phyloP scores from a whole-genome alignment of 2,113 vertebrate genomes.

The Coregonus clupeaformis region DNA sequence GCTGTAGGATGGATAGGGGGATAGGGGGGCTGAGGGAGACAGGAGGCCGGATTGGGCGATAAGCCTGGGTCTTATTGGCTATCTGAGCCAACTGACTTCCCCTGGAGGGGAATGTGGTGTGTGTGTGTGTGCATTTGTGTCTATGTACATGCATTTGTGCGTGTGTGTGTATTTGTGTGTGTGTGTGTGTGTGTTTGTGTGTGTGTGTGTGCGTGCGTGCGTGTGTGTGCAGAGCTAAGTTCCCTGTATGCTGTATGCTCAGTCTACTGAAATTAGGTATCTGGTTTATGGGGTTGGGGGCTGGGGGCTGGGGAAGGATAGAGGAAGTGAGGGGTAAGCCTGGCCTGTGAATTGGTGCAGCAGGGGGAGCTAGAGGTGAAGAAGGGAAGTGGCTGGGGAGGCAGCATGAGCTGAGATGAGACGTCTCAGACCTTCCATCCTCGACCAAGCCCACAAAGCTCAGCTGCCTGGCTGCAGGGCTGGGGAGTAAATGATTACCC shows the following conservation, averaged over 20 bases:
- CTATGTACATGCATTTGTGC: conserved; percentile 14
- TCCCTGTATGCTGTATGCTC: conserved; percentile 8
- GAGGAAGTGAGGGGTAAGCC: background rate
- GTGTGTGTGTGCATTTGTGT: conserved; percentile 26
- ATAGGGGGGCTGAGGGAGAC: conserved; percentile 29
- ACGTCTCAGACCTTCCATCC: background rate
- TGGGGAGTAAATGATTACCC: too few relatives aligned
- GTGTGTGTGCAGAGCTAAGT: background rate
- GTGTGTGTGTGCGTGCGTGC: background rate
- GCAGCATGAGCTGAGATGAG: background rate
- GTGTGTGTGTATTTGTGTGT: conserved; percentile 6
- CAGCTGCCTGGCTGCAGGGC: too few relatives aligned
- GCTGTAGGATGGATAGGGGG: conserved; percentile 48
- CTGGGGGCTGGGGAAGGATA: background rate
- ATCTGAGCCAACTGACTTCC: conserved; percentile 38
- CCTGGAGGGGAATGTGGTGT: conserved; percentile 20
- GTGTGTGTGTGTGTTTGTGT: too few relatives aligned
- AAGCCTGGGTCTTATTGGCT: conserved; percentile 55
- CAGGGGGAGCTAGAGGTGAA: conserved; percentile 7
- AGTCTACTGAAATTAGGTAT: conserved; percentile 19
- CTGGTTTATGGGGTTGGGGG: conserved; percentile 4
- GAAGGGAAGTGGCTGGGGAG: background rate
- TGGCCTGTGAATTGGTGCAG: conserved; percentile 17
- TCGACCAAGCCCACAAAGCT: too few relatives aligned
- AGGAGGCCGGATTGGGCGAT: conserved; percentile 46